Base-by-base conservation (phyloP, 2,113 vertebrate species). In the Cettia cetti region DNA sequence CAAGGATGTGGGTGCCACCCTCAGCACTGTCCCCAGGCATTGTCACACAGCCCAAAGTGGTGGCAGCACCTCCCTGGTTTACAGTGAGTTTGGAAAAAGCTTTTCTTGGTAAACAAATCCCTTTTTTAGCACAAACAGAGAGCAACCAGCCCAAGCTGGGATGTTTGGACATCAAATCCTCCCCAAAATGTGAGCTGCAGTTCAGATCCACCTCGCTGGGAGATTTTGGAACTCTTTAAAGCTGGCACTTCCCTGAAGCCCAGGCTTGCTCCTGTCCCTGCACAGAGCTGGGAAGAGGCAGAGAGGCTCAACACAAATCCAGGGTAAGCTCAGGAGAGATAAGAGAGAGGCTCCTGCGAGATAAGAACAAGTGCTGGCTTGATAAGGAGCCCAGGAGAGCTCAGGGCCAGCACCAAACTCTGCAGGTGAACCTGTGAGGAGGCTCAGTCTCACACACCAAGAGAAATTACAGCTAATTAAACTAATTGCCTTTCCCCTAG, bases 11-110 rank as follows among this genome's bases (percentile, higher is more conserved):
- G 68, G 2, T 24, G 27, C 33, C 64, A 33, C 30, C 9, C 79
- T 1, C 20, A 5, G 50, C 74, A 5, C 19, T 5, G 4, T 22
- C 89, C 78, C 70, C 1, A 3, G 1, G 23, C 9, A 0, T 13
- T 33, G 35, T 11, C 4, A 31, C 50, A 7, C 69, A 35, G 4
- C 40, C 69, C 49, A 1, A 4, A 24, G n/a, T 0, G 20, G 40
- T 45, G 83, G 76, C 37, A 86, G 20, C 35, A 17, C 20, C 7
- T 39, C 77, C 80, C 49, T 26, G 10, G 15, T 14, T 79, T 6
- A 13, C 0, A 3, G 1, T 0, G 4, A 74, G 16, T 12, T 30
- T 72, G 59, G 49, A 92, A 83, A 21, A 6, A 70, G 65, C 15
- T 35, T 75, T 89, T 37, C 24, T 63, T 50, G 15, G 53, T 40